Base-by-base conservation (phyloP, 92 coral and sea anemone species). In the Epizoanthus illoricatus region DNA sequence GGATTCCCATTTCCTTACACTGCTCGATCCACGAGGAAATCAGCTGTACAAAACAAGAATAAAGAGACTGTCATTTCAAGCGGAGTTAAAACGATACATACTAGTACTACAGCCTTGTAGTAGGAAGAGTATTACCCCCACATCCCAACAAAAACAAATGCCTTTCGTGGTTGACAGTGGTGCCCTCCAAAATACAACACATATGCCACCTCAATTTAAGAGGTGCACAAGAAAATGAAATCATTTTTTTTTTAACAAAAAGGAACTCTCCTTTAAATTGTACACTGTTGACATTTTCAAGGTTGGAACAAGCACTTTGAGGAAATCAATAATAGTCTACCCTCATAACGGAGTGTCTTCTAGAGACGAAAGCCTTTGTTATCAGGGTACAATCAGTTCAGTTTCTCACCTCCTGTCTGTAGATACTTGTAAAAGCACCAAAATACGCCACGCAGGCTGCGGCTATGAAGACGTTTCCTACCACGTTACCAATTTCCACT, bases 401-500 rank as follows among this genome's bases (percentile, higher is more conserved):
- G 40, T 20, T 3, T 47, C 84, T 61, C 52, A 92, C 97, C 90
- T 96, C 99, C 20, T 91, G 89, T 59, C 99, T 89, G 81, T 96
- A 96, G 36, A 76, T 87, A 68, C 93, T 93, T 6, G 99, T 97
- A 76, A 97, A 97, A 39, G 99, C 99, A 12, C 99, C 99, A 81
- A 91, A 93, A 57, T 97, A 97, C 10, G 99, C 99, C 39, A 97
- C 99, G 56, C 97, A 97, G 42, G 99, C 99, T 13, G 99, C 99
- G 3, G 99, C 99, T 19, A 97, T 92, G 69, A 97, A 97, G 18
- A 97, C 99, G 68, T 97, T 97, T 8, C 99, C 99, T 42, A 97
- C 99, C 36, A 97, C 99, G 79, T 97, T 92, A 63, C 96, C 99
- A 79, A 97, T 97, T 85, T 97, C 99, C 56, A 94, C 65, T 81